These are phyloP conservation scores for Trichosurus vulpecula DNA, from an alignment of 2,797 vertebrate genomes.

Conservation along the genomic window DNA sequence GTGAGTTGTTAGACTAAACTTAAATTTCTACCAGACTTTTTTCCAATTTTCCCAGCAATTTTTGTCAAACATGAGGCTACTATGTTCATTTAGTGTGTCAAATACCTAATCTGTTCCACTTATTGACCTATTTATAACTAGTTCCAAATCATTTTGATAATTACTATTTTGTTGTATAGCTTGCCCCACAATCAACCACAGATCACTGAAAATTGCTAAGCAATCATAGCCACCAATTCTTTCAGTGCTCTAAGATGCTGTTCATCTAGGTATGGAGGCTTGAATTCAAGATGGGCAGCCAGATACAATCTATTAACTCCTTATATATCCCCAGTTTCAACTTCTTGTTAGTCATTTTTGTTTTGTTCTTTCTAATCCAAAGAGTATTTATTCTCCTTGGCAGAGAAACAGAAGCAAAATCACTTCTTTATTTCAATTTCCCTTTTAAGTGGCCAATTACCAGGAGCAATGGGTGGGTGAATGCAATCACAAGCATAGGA, in stretches of 20 bases:
- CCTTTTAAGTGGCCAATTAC: constrained; percentile 1
- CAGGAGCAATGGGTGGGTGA: constrained; percentile 18
- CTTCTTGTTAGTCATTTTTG: not conserved
- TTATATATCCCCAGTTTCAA: not conserved
- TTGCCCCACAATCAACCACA: not conserved
- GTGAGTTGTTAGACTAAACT: not conserved
- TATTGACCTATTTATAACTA: not conserved
- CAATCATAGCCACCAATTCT: not conserved
- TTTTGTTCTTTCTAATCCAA: not conserved
- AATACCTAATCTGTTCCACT: not conserved
- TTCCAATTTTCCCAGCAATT: not conserved
- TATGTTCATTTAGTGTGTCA: not conserved
- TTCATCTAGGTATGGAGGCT: not conserved
- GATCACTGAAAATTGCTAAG: not conserved
- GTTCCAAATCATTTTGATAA: not conserved
- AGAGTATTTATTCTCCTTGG: not conserved
- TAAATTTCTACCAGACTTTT: not conserved
- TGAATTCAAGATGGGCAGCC: not conserved
- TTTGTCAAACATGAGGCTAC: not conserved
- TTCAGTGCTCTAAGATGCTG: not conserved
- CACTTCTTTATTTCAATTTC: constrained; percentile 16
- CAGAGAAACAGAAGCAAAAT: constrained; percentile 31
- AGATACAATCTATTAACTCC: not conserved
- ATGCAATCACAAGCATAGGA: constrained; percentile 24
- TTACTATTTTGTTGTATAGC: not conserved